Evolutionary conservation across 1,140 invertebrate species (phyloP).

Genomic region (Ridgeia piscesae): DNA sequence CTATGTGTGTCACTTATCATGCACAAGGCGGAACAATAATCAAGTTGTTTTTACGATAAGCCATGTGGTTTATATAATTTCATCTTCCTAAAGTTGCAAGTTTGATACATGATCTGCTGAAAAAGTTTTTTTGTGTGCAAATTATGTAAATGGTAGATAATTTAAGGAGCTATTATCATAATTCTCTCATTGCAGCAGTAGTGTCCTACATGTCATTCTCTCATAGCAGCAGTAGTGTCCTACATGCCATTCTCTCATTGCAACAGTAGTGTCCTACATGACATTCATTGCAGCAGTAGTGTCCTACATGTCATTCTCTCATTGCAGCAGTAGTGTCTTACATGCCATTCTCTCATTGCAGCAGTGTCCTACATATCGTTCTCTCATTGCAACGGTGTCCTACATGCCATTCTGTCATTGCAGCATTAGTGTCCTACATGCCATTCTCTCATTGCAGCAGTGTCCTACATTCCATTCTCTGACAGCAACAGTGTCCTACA

Average conservation of each 20-base stretch:
- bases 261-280: slow-evolving; percentile 79
- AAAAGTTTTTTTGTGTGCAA: not conserved
- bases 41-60: too few relatives aligned
- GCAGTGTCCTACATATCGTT: slow-evolving; percentile 94
- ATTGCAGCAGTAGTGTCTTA: too few relatives aligned
- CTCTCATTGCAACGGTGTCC: slow-evolving; percentile 78
- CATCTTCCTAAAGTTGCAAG: too few relatives aligned
- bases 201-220: not conserved
- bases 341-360: slow-evolving; percentile 77
- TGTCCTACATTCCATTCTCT: slow-evolving; percentile 85
- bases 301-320: slow-evolving; percentile 71
- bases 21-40: too few relatives aligned
- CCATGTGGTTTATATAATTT: too few relatives aligned
- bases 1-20: not conserved
- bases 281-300: slow-evolving; percentile 57
- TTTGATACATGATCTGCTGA: not conserved
- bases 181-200: not conserved
- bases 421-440: slow-evolving; percentile 91
- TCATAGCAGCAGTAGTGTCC: slow-evolving; percentile 79
- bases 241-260: slow-evolving; percentile 65
- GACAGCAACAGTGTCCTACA: slow-evolving; percentile 84
- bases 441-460: too few relatives aligned
- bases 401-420: slow-evolving; percentile 79
- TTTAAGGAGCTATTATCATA: not conserved
- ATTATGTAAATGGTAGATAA: not conserved